Evolutionary conservation across 2,797 vertebrate genomes (phyloP).

Genomic region (Anniella stebbinsi): DNA sequence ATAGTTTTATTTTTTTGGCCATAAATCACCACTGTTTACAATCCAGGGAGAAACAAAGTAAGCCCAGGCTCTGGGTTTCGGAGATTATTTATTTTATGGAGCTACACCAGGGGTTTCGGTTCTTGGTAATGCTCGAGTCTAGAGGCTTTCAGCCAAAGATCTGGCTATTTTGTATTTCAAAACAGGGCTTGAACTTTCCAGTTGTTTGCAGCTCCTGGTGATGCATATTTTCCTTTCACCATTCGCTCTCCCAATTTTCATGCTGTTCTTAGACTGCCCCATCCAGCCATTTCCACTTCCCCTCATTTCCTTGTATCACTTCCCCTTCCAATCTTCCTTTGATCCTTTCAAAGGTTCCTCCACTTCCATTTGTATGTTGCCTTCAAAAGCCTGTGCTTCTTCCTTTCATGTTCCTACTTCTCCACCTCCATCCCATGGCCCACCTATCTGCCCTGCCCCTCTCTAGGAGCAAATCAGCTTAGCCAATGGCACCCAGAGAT

Average conservation of each 20-base stretch:
- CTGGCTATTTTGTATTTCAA: neutral
- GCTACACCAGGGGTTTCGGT: neutral
- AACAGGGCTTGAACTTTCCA: neutral
- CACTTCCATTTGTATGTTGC: neutral
- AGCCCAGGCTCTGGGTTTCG: neutral
- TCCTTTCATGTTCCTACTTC: neutral
- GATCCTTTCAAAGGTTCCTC: neutral
- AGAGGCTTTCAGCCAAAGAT: neutral
- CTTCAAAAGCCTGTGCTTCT: neutral
- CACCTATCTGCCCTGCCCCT: neutral
- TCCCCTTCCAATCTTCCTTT: neutral
- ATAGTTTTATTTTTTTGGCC: neutral
- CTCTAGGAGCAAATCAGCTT: neutral
- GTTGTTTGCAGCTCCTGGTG: neutral
- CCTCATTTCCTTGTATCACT: neutral
- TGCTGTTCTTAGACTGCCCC: too few species aligned
- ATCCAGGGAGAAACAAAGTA: neutral
- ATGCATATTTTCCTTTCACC: neutral
- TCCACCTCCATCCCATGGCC: neutral
- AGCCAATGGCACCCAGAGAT: neutral
- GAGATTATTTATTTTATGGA: neutral
- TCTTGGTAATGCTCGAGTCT: neutral
- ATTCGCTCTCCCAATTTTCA: neutral
- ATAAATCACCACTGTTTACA: conserved; percentile 11
- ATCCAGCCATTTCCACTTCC: neutral